These are phyloP conservation scores for Megaceryle alcyon DNA, from an alignment of 2,797 vertebrate species.

Conservation along the genomic window DNA sequence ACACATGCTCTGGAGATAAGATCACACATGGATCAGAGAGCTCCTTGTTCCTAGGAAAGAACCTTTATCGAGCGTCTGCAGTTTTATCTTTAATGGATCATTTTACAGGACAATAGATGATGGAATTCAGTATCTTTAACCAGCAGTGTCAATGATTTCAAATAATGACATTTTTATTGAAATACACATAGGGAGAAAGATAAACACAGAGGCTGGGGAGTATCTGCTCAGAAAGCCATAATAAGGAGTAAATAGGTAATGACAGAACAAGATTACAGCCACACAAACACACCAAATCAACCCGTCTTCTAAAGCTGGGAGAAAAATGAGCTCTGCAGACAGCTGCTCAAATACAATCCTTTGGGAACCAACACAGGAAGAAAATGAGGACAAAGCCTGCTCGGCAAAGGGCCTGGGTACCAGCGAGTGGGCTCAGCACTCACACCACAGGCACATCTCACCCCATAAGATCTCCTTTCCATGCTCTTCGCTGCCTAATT, in stretches of 20 bases:
- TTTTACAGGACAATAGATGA: slow-evolving; percentile 24
- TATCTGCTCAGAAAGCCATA: background rate
- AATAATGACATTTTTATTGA: slow-evolving; percentile 68
- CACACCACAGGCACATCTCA: background rate
- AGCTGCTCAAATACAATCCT: background rate
- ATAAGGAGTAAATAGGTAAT: slow-evolving; percentile 47
- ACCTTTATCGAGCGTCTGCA: background rate
- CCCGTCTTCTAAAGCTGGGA: background rate
- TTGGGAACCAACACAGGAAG: background rate
- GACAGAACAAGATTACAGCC: slow-evolving; percentile 48
- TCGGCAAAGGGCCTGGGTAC: background rate
- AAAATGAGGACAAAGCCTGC: background rate
- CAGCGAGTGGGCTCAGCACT: background rate
- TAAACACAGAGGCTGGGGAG: slow-evolving; percentile 1
- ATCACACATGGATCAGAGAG: background rate
- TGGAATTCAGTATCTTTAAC: slow-evolving; percentile 46
- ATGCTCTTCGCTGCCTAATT: background rate
- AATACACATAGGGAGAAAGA: slow-evolving; percentile 33
- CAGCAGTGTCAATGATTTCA: slow-evolving; percentile 43
- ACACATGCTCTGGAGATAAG: slow-evolving; percentile 4
- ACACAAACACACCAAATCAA: background rate
- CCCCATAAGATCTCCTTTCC: background rate
- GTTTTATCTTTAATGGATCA: slow-evolving; percentile 67
- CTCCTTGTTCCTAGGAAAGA: background rate
- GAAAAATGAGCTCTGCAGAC: background rate